Percentiles rank a stretch among this genome's conserved stretches.
Conservation (phyloP, 2,113 vertebrate genomes). For the Nannobrachium achirus region DNA sequence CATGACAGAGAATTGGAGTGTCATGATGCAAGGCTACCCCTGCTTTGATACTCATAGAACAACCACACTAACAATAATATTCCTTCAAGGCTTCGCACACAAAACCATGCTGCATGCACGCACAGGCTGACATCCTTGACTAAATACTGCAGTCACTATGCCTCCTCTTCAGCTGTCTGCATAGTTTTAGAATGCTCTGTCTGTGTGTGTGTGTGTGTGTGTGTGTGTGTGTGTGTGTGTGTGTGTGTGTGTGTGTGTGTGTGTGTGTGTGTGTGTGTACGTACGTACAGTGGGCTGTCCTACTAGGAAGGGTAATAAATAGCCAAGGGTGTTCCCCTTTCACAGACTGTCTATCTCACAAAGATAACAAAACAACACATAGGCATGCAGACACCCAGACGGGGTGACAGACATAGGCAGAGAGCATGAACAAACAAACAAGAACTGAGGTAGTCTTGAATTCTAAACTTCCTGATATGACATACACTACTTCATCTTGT, state of each 20-base stretch:
- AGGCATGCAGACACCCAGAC: constrained; percentile 30
- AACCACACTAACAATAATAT: not conserved
- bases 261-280: constrained; percentile 2
- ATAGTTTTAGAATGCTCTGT: constrained; percentile 3
- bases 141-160: not conserved
- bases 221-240: not conserved
- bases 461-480: constrained; percentile 8
- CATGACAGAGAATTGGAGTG: not conserved
- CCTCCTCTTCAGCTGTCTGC: constrained; percentile 5
- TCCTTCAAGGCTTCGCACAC: not conserved
- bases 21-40: not conserved
- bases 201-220: constrained; percentile 1
- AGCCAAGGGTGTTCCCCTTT: constrained; percentile 42
- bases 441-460: constrained; percentile 7
- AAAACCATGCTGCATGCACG: not conserved
- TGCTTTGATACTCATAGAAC: not conserved
- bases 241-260: not conserved
- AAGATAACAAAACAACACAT: constrained; percentile 51
- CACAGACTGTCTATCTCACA: constrained; percentile 35
- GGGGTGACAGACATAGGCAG: constrained; percentile 19
- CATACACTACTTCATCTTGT: not conserved
- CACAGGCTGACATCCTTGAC: not conserved
- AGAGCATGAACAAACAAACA: constrained; percentile 38
- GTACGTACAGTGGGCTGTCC: not conserved
- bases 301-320: constrained; percentile 49